A percentile compares a stretch with the other conserved stretches of the same genome.
These are phyloP conservation scores for Desoria tigrina DNA, from an alignment of 2,888 invertebrate genomes.

Conservation along the genomic window DNA sequence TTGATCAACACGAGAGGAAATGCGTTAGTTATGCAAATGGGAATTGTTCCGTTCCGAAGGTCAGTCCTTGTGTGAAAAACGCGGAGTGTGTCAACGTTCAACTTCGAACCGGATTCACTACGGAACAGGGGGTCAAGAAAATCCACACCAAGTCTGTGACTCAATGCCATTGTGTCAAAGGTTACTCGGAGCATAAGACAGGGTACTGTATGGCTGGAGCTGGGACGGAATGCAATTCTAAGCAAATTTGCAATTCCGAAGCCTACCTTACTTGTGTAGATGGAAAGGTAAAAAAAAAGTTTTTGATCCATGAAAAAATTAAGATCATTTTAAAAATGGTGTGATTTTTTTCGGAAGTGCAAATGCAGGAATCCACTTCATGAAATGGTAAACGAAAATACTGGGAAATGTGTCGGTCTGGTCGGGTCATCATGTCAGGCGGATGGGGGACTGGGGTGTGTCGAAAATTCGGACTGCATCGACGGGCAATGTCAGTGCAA, in stretches of 20 bases:
- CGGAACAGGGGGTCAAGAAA: conserved; percentile 37
- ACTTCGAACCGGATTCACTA: conserved; percentile 37
- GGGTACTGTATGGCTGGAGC: conserved; percentile 34
- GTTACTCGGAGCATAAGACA: conserved; percentile 31
- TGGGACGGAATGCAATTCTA: conserved; percentile 23
- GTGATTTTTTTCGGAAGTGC: conserved; percentile 19
- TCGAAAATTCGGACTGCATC: conserved; percentile 32
- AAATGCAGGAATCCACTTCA: conserved; percentile 40
- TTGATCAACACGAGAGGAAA: conserved; percentile 28
- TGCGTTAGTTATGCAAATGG: conserved; percentile 40
- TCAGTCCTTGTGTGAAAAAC: conserved; percentile 34
- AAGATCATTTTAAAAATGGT: not conserved
- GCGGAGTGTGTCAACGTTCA: conserved; percentile 37
- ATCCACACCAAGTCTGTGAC: conserved; percentile 40
- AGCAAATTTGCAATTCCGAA: conserved; percentile 36
- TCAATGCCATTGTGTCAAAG: conserved; percentile 36
- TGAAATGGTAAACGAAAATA: conserved; percentile 34
- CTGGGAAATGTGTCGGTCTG: conserved; percentile 30
- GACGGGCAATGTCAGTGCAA: conserved; percentile 27
- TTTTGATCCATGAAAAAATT: not conserved
- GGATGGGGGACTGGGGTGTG: conserved; percentile 26
- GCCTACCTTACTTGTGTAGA: conserved; percentile 35
- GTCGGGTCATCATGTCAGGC: conserved; percentile 29
- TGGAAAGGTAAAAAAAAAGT: conserved; percentile 33
- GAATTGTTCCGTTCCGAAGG: conserved; percentile 30